Conservation (phyloP, 2,888 invertebrate genomes). For the Cheilosia pagana region DNA sequence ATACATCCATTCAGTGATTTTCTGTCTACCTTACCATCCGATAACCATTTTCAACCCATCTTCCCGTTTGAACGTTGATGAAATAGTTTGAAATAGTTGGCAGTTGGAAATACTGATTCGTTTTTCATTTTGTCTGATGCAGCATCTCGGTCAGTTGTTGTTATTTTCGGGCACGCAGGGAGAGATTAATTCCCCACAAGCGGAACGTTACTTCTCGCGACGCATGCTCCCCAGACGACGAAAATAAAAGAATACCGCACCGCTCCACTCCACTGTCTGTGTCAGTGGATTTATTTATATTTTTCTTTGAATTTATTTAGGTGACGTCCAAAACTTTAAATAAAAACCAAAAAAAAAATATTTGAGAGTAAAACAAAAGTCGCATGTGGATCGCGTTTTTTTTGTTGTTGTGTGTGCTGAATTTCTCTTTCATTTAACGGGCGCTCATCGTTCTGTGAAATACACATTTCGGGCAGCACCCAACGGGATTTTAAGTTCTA, state of each 20-base stretch:
- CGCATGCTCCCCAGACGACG: slow-evolving; percentile 55
- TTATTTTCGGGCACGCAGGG: slow-evolving; percentile 53
- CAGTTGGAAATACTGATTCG: slow-evolving; percentile 40
- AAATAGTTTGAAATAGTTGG: slow-evolving; percentile 45
- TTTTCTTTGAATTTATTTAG: slow-evolving; percentile 70
- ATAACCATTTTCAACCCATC: slow-evolving; percentile 54
- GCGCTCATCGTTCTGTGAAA: slow-evolving; percentile 58
- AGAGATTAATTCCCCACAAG: slow-evolving; percentile 10
- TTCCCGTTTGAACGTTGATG: slow-evolving; percentile 16
- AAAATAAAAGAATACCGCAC: slow-evolving; percentile 8
- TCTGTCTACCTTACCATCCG: slow-evolving; percentile 51
- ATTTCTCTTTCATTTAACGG: slow-evolving; percentile 61
- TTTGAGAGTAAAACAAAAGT: slow-evolving; percentile 40
- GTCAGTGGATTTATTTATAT: slow-evolving; percentile 73
- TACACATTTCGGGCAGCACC: slow-evolving; percentile 33
- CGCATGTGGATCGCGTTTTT: slow-evolving; percentile 55
- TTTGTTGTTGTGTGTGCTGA: slow-evolving; percentile 28
- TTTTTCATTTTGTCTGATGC: slow-evolving; percentile 26
- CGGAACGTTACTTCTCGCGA: slow-evolving; percentile 33
- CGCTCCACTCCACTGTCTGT: slow-evolving; percentile 57
- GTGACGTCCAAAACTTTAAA: slow-evolving; percentile 73
- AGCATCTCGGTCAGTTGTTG: slow-evolving; percentile 48
- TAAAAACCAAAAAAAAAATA: slow-evolving; percentile 21
- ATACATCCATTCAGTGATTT: slow-evolving; percentile 50
- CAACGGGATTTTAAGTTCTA: slow-evolving; percentile 28